Percentiles rank a stretch among this genome's conserved stretches.
These are phyloP conservation scores for Diglossa brunneiventris DNA, from an alignment of 2,113 vertebrate species.

Conservation along the genomic window DNA sequence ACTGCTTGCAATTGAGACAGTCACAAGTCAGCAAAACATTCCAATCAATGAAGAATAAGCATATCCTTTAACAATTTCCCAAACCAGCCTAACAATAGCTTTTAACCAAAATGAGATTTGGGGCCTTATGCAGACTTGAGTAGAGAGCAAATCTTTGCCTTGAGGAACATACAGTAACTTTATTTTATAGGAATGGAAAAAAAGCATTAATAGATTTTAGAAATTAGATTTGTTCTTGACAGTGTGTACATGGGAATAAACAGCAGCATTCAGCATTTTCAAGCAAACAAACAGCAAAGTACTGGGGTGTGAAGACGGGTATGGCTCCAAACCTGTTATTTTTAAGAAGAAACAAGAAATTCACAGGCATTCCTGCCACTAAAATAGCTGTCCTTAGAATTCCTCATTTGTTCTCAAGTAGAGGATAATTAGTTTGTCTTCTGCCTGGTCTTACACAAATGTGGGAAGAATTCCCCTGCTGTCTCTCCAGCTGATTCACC, in stretches of 20 bases:
- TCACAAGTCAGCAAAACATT: background rate
- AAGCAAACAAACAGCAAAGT: background rate
- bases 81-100: background rate
- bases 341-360: background rate
- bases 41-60: background rate
- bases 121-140: background rate
- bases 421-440: slow-evolving; percentile 31
- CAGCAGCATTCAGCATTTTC: background rate
- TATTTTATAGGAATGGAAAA: background rate
- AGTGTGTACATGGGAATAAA: background rate
- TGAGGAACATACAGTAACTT: background rate
- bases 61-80: background rate
- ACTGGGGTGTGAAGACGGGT: background rate
- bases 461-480: slow-evolving; percentile 9
- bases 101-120: background rate
- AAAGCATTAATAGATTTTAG: background rate
- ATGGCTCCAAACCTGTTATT: background rate
- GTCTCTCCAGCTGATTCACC: slow-evolving; percentile 32
- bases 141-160: background rate
- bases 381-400: slow-evolving; percentile 25
- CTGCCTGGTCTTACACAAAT: slow-evolving; percentile 6
- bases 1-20: background rate
- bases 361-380: background rate
- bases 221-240: background rate
- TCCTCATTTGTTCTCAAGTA: background rate